Base-by-base conservation (phyloP, 2,113 vertebrate species). In the Brienomyrus longianalis region DNA sequence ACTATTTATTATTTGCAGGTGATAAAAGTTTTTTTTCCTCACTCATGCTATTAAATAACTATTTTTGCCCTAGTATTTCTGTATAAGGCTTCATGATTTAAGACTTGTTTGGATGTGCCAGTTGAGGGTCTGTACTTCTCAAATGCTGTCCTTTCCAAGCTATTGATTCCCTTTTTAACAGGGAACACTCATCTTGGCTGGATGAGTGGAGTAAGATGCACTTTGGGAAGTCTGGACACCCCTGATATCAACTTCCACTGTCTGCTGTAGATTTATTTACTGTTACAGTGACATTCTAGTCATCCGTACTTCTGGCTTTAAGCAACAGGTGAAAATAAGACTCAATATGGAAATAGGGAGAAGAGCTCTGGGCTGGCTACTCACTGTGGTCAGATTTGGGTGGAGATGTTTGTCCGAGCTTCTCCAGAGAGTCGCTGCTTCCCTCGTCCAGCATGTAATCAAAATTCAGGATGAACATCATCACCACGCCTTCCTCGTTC, bases 401-500 rank as follows among this genome's bases (percentile, higher is more conserved):
- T 45, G 97, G 96, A 23, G 98, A 96, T 45, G 97, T 95, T 92
- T 97, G 96, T 95, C 97, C 97, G 94, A 96, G 95, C 54, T 94
- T 97, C 94, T 99, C 97, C 23, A 97, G 95, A 1, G 98, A 97
- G 91, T 95, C 93, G 43, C 94, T 94, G 92, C 95, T 98, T 88
- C 97, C 97, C 83, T 97, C 96, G 39, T 98, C 96, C 87, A 97
- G 94, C 92, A 98, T 94, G 90, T 98, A 97, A 87, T 99, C 98
- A 83, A 99, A 99, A 93, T 97, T 98, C 88, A 99, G 97, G 94
- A 99, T 99, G 96, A 99, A 99, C 98, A 99, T 99, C 97, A 99
- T 99, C 88, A 98, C 98, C 93, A 99, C 97, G 5, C 98, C 98
- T 59, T 99, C 98, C 94, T 99, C 97, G 90, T 99, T 99, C 96